Evolutionary conservation across 37 sponge, comb jelly and placozoan species (phyloP), one percentile per base, ranked within the genome.

Genomic region (Axinella damicornis): DNA sequence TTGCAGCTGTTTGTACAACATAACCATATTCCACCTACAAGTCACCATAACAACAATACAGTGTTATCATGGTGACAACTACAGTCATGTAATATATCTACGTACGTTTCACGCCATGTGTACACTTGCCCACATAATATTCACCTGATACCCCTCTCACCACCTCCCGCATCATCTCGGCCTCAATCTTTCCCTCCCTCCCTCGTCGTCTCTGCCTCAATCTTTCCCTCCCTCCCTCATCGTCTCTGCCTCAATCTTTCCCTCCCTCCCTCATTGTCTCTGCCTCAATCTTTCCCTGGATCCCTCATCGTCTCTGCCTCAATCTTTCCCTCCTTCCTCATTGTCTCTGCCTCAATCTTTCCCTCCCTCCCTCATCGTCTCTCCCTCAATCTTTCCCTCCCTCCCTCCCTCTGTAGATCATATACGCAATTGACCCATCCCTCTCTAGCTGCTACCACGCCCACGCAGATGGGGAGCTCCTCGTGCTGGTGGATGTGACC

Each of bases 401-500:
- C n/a, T n/a, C n/a, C n/a, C 68, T 65, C 20, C 38, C 21, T 69
- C 39, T 61, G 52, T 37, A 93, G 94, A 81, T 93, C 53, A 39
- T 74, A 38, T 93, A 93, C 55, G 31, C 84, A 39, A 87, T 93
- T 33, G 91, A 81, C 54, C 37, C 82, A 21, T 38, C 87, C 24
- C 56, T 72, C 39, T 65, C 83, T 18, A 61, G 53, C n/a, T 54
- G 54, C 39, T 93, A 88, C 55, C 71, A 76, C 61, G 94, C 94
- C 39, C 81, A 87, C 33, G 71, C 92, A n/a, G 84, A 87, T 31
- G 77, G 85, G 27, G 84, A 83, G 68, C 86, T 98, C 32, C 86
- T 98, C 57, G 95, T 98, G 13, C 84, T 98, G 34, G 71, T 98
- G 77, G 91, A 96, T 79, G 72, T 82, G 37, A 92, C 95, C 6